A percentile compares a stretch with the other conserved stretches of the same genome.
These are phyloP conservation scores for Alouatta palliata DNA, from an alignment of 2,113 vertebrate genomes.

Conservation along the genomic window DNA sequence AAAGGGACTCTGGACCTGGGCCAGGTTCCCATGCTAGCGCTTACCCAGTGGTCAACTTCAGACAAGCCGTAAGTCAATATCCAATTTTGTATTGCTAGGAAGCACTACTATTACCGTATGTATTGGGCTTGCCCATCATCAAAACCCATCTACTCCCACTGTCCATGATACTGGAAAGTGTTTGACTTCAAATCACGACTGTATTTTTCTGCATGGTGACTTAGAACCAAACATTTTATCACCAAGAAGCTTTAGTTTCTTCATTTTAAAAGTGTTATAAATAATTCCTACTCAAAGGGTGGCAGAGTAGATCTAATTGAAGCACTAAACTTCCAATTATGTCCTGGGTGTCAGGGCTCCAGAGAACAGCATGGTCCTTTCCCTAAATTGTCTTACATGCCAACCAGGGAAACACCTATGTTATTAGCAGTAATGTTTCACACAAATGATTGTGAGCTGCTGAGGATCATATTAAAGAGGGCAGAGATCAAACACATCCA, in stretches of 20 bases:
- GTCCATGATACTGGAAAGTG: neutral
- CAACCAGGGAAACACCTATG: neutral
- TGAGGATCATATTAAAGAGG: neutral
- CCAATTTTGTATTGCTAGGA: neutral
- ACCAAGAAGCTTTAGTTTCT: slow-evolving; percentile 17
- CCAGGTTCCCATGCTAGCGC: slow-evolving; percentile 58
- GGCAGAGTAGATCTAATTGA: neutral
- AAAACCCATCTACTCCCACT: neutral
- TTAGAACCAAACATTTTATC: slow-evolving; percentile 4
- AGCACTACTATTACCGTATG: neutral
- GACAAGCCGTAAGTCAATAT: slow-evolving; percentile 11
- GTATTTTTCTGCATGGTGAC: neutral
- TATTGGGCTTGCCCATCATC: neutral
- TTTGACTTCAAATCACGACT: neutral
- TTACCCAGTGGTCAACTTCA: slow-evolving; percentile 61
- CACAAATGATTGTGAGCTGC: neutral
- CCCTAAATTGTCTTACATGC: neutral
- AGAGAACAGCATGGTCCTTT: neutral
- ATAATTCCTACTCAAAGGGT: neutral
- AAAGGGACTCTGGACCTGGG: slow-evolving; percentile 44
- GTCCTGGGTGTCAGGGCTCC: neutral
- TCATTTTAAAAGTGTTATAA: slow-evolving; percentile 24
- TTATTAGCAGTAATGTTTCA: neutral
- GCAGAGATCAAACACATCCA: neutral
- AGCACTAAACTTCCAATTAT: neutral